Evolutionary conservation across 2,113 vertebrate genomes (phyloP), one percentile per base, ranked within the genome.

Genomic region (Cathartes aura): DNA sequence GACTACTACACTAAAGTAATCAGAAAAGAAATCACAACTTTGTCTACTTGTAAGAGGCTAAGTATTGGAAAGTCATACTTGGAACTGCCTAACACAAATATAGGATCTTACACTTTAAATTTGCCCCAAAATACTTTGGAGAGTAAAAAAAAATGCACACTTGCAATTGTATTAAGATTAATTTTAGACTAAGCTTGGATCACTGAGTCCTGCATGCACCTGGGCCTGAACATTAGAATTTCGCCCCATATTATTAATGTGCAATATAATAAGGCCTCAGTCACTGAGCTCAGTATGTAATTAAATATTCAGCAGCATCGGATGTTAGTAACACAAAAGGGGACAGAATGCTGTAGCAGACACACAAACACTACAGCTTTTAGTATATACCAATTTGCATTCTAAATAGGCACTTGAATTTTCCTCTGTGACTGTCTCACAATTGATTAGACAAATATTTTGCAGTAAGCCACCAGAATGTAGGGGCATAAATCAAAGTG

Each of bases 391-490:
- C 58, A 88, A 47, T 93, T 93, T 93, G 66, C 84, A 97, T 97
- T 90, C 70, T 75, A 90, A 95, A 94, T 83, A 94, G 66, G 36
- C 84, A 79, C 70, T 96, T 96, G 96, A 93, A 87, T 96, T 96
- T 95, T 94, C 71, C 50, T 95, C 85, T 83, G 62, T 96, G 93
- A 82, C 82, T 90, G 59, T 70, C 80, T 58, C 82, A 82, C 82
- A 93, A 92, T 64, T 88, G 90, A 83, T 90, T 86, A 85, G 82
- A 91, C 66, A 94, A 96, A 94, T 97, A 97, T 93, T 94, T 97
- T 93, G 87, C 78, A 90, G 73, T 82, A 79, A 95, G 22, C 36
- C 89, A 67, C 48, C 21, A 68, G 81, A 92, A 91, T 40, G 36
- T 11, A 75, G 43, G 50, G 71, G 20, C 36, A 94, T 94, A 90